These are phyloP conservation scores for Agrenia bidenticulata DNA, from an alignment of 2,888 invertebrate genomes.

Conservation along the genomic window DNA sequence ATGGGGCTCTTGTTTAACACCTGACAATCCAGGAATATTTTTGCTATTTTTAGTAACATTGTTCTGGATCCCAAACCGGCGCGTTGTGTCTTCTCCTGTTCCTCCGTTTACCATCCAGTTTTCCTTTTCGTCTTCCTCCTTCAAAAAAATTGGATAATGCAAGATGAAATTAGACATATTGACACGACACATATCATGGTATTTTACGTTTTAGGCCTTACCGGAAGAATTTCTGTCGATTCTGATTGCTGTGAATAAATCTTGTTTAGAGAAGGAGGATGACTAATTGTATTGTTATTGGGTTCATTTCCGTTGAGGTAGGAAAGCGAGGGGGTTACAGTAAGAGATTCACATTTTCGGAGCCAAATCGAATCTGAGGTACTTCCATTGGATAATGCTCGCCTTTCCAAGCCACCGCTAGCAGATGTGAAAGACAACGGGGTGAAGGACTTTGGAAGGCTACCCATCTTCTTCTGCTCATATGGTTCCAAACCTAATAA, in stretches of 20 bases:
- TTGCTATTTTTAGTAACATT: not conserved
- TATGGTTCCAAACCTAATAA: slow-evolving; percentile 39
- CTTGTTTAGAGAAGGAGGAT: slow-evolving; percentile 38
- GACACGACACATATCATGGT: not conserved
- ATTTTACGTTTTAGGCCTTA: slow-evolving; percentile 14
- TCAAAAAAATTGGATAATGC: slow-evolving; percentile 10
- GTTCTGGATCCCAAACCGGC: not conserved
- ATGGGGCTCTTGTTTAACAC: too few species aligned
- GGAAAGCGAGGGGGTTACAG: slow-evolving; percentile 41
- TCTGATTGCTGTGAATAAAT: slow-evolving; percentile 37
- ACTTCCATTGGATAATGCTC: slow-evolving; percentile 23
- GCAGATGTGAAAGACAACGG: slow-evolving; percentile 38
- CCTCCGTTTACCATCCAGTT: slow-evolving; percentile 41
- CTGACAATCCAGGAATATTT: too few species aligned
- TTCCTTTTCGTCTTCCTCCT: slow-evolving; percentile 46
- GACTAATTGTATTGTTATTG: slow-evolving; percentile 39
- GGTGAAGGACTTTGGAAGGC: slow-evolving; percentile 49
- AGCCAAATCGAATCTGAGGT: slow-evolving; percentile 44
- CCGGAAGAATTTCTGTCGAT: slow-evolving; percentile 43
- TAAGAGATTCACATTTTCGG: slow-evolving; percentile 48
- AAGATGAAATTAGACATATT: not conserved
- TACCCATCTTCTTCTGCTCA: slow-evolving; percentile 46
- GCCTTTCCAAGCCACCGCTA: slow-evolving; percentile 35
- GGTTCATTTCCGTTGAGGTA: slow-evolving; percentile 31
- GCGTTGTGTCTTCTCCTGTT: not conserved